phyloP scores from a whole-genome alignment of 2,797 vertebrate species.

The Enteromius unitaeniatus region DNA sequence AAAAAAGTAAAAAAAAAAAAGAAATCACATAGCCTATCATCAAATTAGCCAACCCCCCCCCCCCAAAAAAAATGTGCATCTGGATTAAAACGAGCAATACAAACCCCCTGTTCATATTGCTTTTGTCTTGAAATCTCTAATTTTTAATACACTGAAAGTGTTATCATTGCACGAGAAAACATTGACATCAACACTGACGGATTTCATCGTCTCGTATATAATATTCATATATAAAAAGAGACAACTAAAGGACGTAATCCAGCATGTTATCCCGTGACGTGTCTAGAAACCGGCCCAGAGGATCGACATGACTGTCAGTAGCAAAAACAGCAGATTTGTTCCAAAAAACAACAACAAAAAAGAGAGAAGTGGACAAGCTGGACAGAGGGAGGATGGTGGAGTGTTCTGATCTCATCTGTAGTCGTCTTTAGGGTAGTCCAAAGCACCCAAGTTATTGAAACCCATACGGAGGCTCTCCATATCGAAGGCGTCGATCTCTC shows the following conservation, averaged over 20 bases:
- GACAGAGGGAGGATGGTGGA: slow-evolving; percentile 58
- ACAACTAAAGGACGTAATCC: slow-evolving; percentile 84
- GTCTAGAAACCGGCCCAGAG: slow-evolving; percentile 84
- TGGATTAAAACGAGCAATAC: slow-evolving; percentile 47
- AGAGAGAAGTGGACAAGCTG: slow-evolving; percentile 61
- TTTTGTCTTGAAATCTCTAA: slow-evolving; percentile 60
- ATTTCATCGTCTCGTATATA: slow-evolving; percentile 68
- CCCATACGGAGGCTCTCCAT: slow-evolving; percentile 96
- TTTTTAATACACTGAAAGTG: slow-evolving; percentile 81
- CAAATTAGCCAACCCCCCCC: slow-evolving; percentile 39
- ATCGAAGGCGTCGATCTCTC: slow-evolving; percentile 94
- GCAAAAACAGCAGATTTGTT: slow-evolving; percentile 64
- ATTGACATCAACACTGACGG: slow-evolving; percentile 80
- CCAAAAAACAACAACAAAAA: not conserved
- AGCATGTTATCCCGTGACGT: slow-evolving; percentile 80
- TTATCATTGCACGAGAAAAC: slow-evolving; percentile 88
- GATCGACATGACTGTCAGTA: slow-evolving; percentile 78
- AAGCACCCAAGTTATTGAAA: slow-evolving; percentile 90
- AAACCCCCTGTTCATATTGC: slow-evolving; percentile 39
- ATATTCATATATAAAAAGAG: slow-evolving; percentile 70
- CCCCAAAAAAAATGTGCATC: slow-evolving; percentile 34
- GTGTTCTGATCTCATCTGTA: slow-evolving; percentile 90
- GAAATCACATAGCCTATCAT: slow-evolving; percentile 19
- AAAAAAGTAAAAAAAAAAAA: slow-evolving; percentile 15
- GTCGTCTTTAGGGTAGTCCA: slow-evolving; percentile 98